phyloP scores from a whole-genome alignment of 2,888 invertebrate genomes.

The Stomorhina lunata region DNA sequence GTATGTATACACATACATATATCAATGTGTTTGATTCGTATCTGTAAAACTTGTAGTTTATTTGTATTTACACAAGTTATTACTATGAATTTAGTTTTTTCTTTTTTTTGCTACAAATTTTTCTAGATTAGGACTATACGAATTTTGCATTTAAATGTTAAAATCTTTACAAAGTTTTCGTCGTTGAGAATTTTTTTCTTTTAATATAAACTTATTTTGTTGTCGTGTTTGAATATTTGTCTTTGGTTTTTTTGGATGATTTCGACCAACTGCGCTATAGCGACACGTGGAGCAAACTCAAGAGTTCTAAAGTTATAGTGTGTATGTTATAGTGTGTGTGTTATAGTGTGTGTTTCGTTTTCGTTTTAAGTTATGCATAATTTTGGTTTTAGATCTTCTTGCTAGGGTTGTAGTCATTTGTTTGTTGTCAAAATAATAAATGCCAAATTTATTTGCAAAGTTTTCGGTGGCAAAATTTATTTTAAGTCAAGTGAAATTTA shows the following conservation, averaged over 20 bases:
- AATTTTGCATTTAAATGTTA: neutral
- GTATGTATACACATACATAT: neutral
- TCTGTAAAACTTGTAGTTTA: neutral
- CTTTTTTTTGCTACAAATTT: neutral
- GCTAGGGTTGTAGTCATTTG: neutral
- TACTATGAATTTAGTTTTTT: neutral
- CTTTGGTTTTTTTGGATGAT: constrained; percentile 59
- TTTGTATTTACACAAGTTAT: constrained; percentile 23
- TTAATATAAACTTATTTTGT: neutral
- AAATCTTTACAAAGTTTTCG: neutral
- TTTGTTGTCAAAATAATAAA: constrained; percentile 36
- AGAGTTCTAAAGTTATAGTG: constrained; percentile 75
- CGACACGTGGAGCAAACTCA: constrained; percentile 77
- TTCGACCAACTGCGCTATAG: constrained; percentile 74
- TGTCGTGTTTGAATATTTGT: constrained; percentile 15
- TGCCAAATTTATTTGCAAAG: constrained; percentile 25
- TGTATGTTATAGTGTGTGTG: constrained; percentile 62
- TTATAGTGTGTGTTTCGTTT: neutral
- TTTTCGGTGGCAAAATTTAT: neutral
- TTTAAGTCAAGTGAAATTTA: neutral
- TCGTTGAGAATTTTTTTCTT: constrained; percentile 1
- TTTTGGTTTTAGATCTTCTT: neutral
- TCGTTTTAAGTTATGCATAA: no score
- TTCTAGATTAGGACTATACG: no score
- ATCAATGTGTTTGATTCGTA: neutral